Conservation (phyloP, 2,888 invertebrate genomes). For the Machimus atricapillus region DNA sequence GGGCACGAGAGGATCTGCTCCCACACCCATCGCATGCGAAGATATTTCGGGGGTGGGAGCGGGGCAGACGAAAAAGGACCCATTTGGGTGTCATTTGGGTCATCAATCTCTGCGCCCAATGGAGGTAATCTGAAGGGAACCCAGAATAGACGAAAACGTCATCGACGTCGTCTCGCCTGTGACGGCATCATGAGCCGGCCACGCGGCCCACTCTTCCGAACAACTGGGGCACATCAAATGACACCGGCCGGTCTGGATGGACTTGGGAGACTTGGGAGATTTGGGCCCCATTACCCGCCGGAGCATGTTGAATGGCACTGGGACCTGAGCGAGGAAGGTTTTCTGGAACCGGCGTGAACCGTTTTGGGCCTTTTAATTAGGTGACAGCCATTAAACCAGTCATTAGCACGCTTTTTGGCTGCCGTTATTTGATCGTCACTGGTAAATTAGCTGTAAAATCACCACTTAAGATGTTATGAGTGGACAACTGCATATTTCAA, state of each 20-base stretch:
- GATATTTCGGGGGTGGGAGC: not conserved
- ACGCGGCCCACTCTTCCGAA: not conserved
- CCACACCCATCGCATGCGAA: not conserved
- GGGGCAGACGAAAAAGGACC: conserved; percentile 33
- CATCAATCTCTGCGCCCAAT: conserved; percentile 44
- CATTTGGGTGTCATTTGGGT: conserved; percentile 45
- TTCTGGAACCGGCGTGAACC: not conserved
- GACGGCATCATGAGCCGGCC: not conserved
- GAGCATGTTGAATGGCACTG: not conserved
- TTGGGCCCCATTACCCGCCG: not conserved
- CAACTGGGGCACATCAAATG: conserved; percentile 31
- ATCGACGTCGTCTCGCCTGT: not conserved
- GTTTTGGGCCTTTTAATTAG: conserved; percentile 15
- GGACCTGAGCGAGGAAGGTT: not conserved
- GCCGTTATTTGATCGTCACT: not conserved
- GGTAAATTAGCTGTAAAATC: not conserved
- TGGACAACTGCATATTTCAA: not conserved
- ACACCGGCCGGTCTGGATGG: conserved; percentile 23
- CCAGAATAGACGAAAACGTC: not conserved
- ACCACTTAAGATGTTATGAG: not conserved
- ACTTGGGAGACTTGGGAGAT: not conserved
- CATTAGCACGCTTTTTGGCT: not conserved
- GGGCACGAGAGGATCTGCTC: not conserved
- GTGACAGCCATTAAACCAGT: not conserved
- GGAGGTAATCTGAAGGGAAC: conserved; percentile 37